phyloP scores from a whole-genome alignment of 2,888 invertebrate species.

The Caenorhabditis sp. region DNA sequence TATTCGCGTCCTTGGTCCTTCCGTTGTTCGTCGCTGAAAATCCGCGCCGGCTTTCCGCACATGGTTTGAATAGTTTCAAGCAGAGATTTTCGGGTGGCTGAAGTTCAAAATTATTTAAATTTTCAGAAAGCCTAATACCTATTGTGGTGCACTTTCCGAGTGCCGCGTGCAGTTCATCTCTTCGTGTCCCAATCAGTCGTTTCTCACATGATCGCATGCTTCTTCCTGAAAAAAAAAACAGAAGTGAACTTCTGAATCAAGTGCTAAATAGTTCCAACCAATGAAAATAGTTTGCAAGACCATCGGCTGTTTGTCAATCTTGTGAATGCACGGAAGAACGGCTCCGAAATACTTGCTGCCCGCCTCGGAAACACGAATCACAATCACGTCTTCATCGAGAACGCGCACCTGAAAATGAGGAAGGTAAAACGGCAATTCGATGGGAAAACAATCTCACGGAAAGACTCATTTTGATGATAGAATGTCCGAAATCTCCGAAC shows the following conservation, averaged over 20 bases:
- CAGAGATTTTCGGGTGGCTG: conserved; percentile 25
- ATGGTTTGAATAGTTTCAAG: conserved; percentile 28
- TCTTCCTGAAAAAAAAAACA: conserved; percentile 59
- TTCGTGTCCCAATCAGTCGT: conserved; percentile 48
- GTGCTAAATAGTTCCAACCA: conserved; percentile 44
- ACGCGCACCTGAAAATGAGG: conserved; percentile 48
- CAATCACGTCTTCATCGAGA: conserved; percentile 55
- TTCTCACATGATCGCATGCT: conserved; percentile 67
- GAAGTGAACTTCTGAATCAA: too few species aligned
- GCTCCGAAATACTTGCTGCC: conserved; percentile 53
- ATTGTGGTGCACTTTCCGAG: conserved; percentile 23
- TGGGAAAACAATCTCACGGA: conserved; percentile 22
- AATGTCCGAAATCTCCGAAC: conserved; percentile 64
- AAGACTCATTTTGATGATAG: conserved; percentile 56
- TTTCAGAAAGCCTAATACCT: too few species aligned
- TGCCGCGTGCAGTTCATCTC: conserved; percentile 55
- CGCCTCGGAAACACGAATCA: conserved; percentile 48
- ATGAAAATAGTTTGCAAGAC: conserved; percentile 60
- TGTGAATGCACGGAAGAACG: conserved; percentile 51
- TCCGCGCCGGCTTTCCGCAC: conserved; percentile 45
- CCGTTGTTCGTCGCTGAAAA: conserved; percentile 39
- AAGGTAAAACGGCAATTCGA: background rate
- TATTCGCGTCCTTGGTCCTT: conserved; percentile 10
- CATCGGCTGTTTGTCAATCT: conserved; percentile 50
- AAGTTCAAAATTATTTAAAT: too few species aligned